phyloP scores from a whole-genome alignment of 2,888 invertebrate genomes.

The Raillietiella orientalis region DNA sequence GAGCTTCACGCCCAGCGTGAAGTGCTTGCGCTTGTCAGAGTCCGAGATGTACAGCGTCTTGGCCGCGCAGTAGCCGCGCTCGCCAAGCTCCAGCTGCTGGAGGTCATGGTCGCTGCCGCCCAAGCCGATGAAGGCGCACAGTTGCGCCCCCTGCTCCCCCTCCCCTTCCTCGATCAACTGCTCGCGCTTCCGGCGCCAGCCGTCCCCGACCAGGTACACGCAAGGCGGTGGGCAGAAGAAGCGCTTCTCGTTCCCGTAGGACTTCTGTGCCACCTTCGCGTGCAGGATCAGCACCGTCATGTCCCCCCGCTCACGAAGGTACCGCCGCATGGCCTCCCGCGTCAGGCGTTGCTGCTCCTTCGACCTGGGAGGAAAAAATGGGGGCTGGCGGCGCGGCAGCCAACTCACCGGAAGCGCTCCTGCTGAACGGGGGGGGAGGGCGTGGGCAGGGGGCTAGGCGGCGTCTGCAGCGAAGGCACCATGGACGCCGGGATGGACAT shows the following conservation, averaged over 20 bases:
- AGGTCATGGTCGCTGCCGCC: constrained; percentile 95
- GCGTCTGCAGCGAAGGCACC: constrained; percentile 38
- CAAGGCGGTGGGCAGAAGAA: constrained; percentile 99
- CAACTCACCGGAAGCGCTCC: constrained; percentile 10
- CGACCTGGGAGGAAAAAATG: not conserved
- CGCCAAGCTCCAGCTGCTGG: constrained; percentile 91
- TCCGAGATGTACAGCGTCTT: constrained; percentile 97
- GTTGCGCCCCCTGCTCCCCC: constrained; percentile 56
- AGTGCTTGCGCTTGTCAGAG: constrained; percentile 95
- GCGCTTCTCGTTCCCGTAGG: constrained; percentile 95
- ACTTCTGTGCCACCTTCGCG: constrained; percentile 90
- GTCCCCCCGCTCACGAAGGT: constrained; percentile 69
- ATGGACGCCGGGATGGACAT: no score
- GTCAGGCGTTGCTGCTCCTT: constrained; percentile 35
- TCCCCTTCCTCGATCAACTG: constrained; percentile 40
- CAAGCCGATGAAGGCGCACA: constrained; percentile 98
- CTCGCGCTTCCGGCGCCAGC: constrained; percentile 82
- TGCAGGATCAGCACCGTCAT: constrained; percentile 91
- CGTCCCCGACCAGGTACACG: constrained; percentile 91
- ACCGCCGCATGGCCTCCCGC: constrained; percentile 81
- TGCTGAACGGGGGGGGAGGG: constrained; percentile 15
- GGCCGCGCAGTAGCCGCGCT: constrained; percentile 87
- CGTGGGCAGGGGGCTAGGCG: constrained; percentile 29
- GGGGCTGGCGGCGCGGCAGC: not conserved
- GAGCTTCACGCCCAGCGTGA: constrained; percentile 96